Conservation (phyloP, 2,797 vertebrate genomes). For the Leptoclinus maculatus region DNA sequence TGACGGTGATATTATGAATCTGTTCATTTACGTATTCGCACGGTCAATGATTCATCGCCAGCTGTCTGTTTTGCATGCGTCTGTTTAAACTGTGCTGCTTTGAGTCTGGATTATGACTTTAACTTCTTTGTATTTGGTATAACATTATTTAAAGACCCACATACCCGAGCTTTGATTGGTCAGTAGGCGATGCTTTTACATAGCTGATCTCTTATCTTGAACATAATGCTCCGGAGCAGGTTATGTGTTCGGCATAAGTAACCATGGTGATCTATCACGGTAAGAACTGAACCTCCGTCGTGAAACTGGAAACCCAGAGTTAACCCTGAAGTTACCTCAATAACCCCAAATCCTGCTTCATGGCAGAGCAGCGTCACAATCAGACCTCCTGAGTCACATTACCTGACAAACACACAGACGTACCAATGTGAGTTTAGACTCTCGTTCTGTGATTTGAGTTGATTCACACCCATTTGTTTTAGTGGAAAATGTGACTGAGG, state of each 20-base stretch:
- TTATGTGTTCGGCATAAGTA: neutral
- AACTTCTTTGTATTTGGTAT: neutral
- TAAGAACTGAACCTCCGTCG: too few relatives aligned
- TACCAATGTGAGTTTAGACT: conserved; percentile 15
- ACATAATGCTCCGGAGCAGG: neutral
- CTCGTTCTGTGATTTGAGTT: conserved; percentile 5
- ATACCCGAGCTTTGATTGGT: neutral
- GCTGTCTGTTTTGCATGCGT: neutral
- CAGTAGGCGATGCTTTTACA: neutral
- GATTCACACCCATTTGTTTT: conserved; percentile 44
- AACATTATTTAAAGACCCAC: neutral
- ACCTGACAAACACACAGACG: conserved; percentile 37
- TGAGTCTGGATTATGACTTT: neutral
- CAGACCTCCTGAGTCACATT: conserved; percentile 43
- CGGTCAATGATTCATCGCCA: neutral
- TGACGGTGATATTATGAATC: neutral
- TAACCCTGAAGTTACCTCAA: too few relatives aligned
- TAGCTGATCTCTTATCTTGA: neutral
- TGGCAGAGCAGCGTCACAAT: conserved; percentile 42
- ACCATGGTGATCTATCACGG: neutral
- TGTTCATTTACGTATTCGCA: neutral
- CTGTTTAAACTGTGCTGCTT: neutral
- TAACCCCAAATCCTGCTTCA: too few relatives aligned
- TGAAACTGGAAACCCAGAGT: too few relatives aligned
- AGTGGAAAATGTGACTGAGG: conserved; percentile 24